Percentiles rank a stretch among this genome's conserved stretches.
These are phyloP conservation scores for Pseudocheirus occidentalis DNA, from an alignment of 2,797 vertebrate species.

Conservation along the genomic window DNA sequence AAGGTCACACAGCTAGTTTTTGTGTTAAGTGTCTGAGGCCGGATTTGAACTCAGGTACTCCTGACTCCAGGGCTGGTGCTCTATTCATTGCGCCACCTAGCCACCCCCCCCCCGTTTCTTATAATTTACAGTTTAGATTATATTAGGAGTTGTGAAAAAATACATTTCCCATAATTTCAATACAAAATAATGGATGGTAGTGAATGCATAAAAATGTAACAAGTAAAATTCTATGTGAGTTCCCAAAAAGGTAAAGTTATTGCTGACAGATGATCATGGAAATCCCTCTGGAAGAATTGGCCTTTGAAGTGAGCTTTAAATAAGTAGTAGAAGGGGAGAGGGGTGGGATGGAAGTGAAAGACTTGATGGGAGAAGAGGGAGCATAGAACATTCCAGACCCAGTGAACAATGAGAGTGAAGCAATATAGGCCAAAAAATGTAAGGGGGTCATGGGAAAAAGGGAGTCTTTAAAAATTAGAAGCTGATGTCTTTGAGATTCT, in stretches of 20 bases:
- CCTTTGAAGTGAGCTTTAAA: not conserved
- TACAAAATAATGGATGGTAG: not conserved
- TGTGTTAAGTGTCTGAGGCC: too few species aligned
- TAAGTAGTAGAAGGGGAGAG: not conserved
- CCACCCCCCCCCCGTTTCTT: too few species aligned
- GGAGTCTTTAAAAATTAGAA: conserved; percentile 10
- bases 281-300: not conserved
- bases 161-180: not conserved
- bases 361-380: not conserved
- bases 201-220: not conserved
- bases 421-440: not conserved
- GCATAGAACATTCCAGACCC: not conserved
- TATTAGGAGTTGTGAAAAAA: not conserved
- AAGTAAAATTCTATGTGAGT: not conserved
- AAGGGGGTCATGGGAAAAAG: not conserved
- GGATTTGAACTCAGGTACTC: too few species aligned
- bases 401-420: not conserved
- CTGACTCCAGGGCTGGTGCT: too few species aligned
- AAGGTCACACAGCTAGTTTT: too few species aligned
- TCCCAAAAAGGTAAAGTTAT: not conserved
- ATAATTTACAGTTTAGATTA: not conserved
- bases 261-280: not conserved
- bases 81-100: too few species aligned
- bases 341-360: not conserved
- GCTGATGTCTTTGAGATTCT: not conserved